These are phyloP conservation scores for Pecten maximus DNA, from an alignment of 2,888 invertebrate species.

Conservation along the genomic window DNA sequence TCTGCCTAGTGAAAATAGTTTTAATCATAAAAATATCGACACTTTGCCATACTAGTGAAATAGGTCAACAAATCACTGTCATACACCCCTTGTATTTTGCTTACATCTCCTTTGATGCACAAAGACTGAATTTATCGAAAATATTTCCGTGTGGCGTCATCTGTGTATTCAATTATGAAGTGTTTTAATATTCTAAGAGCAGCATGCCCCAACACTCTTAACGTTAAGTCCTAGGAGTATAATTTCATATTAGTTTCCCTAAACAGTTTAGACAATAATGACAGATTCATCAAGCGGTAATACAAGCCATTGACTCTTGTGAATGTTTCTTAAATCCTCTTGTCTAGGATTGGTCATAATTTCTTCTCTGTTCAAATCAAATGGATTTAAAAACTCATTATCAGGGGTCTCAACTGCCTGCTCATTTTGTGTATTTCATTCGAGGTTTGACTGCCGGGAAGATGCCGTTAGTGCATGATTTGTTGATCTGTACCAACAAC, in stretches of 20 bases:
- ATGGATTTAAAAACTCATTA: not conserved
- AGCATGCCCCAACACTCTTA: not conserved
- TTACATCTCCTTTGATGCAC: too few relatives aligned
- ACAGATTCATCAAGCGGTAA: not conserved
- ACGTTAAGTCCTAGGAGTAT: not conserved
- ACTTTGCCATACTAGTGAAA: too few relatives aligned
- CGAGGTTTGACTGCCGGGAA: not conserved
- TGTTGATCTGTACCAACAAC: not conserved
- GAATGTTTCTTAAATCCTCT: not conserved
- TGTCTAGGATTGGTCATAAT: too few relatives aligned
- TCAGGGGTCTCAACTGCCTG: not conserved
- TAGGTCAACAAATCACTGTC: too few relatives aligned
- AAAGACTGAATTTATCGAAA: too few relatives aligned
- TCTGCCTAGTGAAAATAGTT: too few relatives aligned
- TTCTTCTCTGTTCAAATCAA: not conserved
- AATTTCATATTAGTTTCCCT: not conserved
- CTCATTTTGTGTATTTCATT: not conserved
- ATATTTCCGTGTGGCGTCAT: not conserved
- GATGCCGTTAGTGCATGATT: not conserved
- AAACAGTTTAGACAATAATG: not conserved
- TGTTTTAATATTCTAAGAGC: not conserved
- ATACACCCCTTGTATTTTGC: too few relatives aligned
- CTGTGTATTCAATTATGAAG: not conserved
- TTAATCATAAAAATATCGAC: too few relatives aligned
- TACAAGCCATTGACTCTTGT: not conserved